Conservation (phyloP, 1,140 invertebrate species). For the Sinonovacula constricta region DNA sequence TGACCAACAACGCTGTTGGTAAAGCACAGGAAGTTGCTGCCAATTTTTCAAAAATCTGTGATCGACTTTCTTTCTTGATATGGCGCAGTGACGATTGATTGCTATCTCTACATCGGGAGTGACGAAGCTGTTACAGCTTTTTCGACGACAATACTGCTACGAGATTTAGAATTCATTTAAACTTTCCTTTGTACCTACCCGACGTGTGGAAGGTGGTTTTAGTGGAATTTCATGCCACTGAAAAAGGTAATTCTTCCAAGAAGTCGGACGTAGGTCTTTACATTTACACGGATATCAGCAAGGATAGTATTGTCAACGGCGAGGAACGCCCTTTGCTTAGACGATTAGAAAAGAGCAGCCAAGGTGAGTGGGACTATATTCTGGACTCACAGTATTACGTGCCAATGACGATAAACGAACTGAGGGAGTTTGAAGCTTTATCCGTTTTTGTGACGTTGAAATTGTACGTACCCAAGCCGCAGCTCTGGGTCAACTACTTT, state of each 20-base stretch:
- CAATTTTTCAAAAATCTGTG: background rate
- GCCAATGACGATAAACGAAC: too few species aligned
- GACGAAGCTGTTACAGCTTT: background rate
- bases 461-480: background rate
- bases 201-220: slow-evolving; percentile 1
- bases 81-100: background rate
- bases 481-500: too few species aligned
- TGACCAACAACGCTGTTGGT: slow-evolving; percentile 5
- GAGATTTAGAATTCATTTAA: slow-evolving; percentile 16
- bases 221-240: background rate
- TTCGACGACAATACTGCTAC: background rate
- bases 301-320: slow-evolving; percentile 10
- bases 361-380: too few species aligned
- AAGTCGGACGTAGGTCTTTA: background rate
- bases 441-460: too few species aligned
- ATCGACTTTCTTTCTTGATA: background rate
- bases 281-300: slow-evolving; percentile 2
- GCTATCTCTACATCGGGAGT: slow-evolving; percentile 14
- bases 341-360: too few species aligned
- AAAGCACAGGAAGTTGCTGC: background rate
- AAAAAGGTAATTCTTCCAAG: too few species aligned
- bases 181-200: background rate
- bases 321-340: too few species aligned
- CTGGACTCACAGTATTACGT: background rate
- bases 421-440: too few species aligned